phyloP scores from a whole-genome alignment of 2,888 invertebrate species.

The Stenchaetothrips biformis region DNA sequence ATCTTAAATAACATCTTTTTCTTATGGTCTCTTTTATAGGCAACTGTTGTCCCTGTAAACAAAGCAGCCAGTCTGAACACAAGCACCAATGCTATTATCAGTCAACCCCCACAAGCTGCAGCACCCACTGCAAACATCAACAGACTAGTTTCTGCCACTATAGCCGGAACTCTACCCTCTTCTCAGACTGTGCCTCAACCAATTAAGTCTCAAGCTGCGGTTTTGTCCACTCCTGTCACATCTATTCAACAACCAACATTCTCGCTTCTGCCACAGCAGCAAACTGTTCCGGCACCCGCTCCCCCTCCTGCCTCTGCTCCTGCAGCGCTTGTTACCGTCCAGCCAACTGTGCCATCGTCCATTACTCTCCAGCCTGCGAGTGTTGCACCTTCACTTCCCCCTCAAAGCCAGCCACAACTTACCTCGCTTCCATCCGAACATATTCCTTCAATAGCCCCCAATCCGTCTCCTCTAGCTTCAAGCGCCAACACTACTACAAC shows the following conservation, averaged over 20 bases:
- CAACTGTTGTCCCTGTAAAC: conserved; percentile 3
- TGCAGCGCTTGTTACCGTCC: background rate
- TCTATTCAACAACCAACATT: background rate
- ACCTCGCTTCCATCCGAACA: background rate
- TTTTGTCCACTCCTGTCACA: background rate
- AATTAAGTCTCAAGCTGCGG: background rate
- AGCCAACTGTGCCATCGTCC: background rate
- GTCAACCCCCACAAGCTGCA: background rate
- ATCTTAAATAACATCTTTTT: background rate
- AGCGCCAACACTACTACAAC: background rate
- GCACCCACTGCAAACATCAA: background rate
- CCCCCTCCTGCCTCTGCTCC: background rate
- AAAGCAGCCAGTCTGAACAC: background rate
- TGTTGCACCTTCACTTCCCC: background rate
- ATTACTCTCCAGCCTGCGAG: background rate
- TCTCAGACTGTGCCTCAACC: background rate
- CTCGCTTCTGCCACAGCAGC: background rate
- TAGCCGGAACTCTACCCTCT: background rate
- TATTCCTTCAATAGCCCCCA: background rate
- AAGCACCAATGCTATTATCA: background rate
- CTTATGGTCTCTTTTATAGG: background rate
- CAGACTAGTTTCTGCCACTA: background rate
- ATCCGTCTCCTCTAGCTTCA: background rate
- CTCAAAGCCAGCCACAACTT: background rate
- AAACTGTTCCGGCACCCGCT: background rate